Evolutionary conservation across 2,797 vertebrate species (phyloP).

Genomic region (Pteronotus mesoamericanus): DNA sequence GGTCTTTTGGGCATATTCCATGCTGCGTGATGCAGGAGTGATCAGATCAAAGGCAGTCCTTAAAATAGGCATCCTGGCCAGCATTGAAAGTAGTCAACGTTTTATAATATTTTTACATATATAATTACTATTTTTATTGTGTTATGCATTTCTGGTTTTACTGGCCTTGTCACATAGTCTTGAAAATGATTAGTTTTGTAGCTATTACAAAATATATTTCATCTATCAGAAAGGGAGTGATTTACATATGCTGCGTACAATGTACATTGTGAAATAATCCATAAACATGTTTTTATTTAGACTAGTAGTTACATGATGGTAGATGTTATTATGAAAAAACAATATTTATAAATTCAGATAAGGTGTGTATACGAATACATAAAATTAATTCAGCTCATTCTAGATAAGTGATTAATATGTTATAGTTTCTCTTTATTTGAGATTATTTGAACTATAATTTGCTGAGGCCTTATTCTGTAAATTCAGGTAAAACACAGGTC

Average conservation of each 20-base stretch:
- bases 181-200: constrained; percentile 54
- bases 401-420: constrained; percentile 3
- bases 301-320: background rate
- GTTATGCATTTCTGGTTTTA: constrained; percentile 48
- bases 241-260: background rate
- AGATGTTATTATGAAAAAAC: constrained; percentile 7
- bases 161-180: constrained; percentile 35
- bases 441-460: constrained; percentile 15
- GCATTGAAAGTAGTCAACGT: constrained; percentile 33
- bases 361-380: background rate
- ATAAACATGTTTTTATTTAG: background rate
- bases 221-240: background rate
- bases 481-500: background rate
- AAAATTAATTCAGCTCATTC: background rate
- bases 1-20: background rate
- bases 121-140: constrained; percentile 69
- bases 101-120: constrained; percentile 58
- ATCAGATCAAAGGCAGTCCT: constrained; percentile 24
- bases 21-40: background rate
- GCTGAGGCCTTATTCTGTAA: background rate
- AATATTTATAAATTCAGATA: background rate
- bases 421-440: background rate
- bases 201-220: constrained; percentile 39
- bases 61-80: background rate
- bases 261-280: background rate